Conservation (phyloP, 1,140 invertebrate species). For the Solenopsis invicta region DNA sequence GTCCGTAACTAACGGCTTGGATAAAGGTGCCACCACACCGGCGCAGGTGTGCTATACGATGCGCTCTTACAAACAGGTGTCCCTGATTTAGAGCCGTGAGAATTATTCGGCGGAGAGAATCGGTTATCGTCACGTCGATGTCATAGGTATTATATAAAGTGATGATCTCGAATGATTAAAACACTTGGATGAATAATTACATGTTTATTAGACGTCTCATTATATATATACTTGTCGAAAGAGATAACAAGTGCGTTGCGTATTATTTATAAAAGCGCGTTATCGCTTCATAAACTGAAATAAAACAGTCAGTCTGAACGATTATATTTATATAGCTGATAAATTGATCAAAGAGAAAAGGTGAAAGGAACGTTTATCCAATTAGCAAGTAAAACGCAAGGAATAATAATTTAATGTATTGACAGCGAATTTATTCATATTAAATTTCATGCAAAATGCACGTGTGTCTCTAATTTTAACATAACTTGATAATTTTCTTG, state of each 20-base stretch:
- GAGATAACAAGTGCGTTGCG: neutral
- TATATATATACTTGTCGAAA: neutral
- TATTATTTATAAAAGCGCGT: neutral
- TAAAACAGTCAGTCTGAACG: neutral
- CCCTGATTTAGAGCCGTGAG: conserved; percentile 64
- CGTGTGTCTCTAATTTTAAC: conserved; percentile 14
- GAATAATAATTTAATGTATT: conserved; percentile 17
- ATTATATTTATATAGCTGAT: neutral
- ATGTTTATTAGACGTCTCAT: neutral
- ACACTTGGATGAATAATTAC: conserved; percentile 6
- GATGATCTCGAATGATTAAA: conserved; percentile 12
- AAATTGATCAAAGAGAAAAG: conserved; percentile 25
- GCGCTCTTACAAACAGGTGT: conserved; percentile 67
- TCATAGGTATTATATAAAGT: neutral
- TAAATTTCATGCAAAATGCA: neutral
- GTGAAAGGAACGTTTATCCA: conserved; percentile 16
- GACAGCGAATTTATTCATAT: neutral
- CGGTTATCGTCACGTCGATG: conserved; percentile 24
- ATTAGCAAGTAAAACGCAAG: conserved; percentile 30
- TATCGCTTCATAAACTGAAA: conserved; percentile 5
- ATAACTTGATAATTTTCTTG: conserved; percentile 23
- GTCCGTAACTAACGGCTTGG: conserved; percentile 58
- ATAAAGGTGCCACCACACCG: conserved; percentile 44
- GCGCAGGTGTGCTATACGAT: conserved; percentile 30
- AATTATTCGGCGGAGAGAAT: conserved; percentile 2